A percentile compares a stretch with the other conserved stretches of the same genome.
phyloP scores from a whole-genome alignment of 2,888 invertebrate species.

The Aphodius granarius region DNA sequence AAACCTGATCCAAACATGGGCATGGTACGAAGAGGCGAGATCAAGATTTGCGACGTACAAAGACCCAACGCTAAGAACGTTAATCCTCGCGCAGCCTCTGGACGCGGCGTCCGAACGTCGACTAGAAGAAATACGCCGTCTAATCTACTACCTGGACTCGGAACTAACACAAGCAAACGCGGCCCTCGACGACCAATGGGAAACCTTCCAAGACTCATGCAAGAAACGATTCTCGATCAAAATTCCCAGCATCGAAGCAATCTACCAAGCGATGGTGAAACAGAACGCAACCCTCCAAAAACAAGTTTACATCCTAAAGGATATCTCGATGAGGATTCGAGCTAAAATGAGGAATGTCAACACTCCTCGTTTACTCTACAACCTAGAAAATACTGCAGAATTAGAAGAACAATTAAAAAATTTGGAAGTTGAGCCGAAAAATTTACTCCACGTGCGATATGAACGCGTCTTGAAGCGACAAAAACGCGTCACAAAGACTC shows the following conservation, averaged over 20 bases:
- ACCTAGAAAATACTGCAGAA: constrained; percentile 50
- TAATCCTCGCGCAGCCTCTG: constrained; percentile 53
- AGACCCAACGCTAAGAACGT: constrained; percentile 44
- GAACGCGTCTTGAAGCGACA: constrained; percentile 44
- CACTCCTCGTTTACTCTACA: constrained; percentile 52
- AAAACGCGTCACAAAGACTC: constrained; percentile 54
- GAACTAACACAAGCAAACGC: constrained; percentile 73
- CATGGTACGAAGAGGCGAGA: constrained; percentile 61
- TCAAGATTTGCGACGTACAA: constrained; percentile 53
- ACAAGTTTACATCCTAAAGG: constrained; percentile 53
- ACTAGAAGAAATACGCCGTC: constrained; percentile 68
- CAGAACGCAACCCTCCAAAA: constrained; percentile 69
- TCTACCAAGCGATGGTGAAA: constrained; percentile 77
- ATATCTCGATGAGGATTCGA: constrained; percentile 46
- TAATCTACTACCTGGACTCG: constrained; percentile 72
- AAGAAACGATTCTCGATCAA: constrained; percentile 59
- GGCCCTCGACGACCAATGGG: constrained; percentile 78
- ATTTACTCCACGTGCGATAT: constrained; percentile 51
- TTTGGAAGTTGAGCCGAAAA: constrained; percentile 58
- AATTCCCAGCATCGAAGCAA: constrained; percentile 72
- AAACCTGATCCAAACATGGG: constrained; percentile 58
- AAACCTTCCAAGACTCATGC: constrained; percentile 61
- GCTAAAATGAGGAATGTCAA: constrained; percentile 53
- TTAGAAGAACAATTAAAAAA: constrained; percentile 53
- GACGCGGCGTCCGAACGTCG: constrained; percentile 71